Evolutionary conservation across 2,113 vertebrate species (phyloP), one percentile per base, ranked within the genome.

Genomic region (Glareola pratincola): DNA sequence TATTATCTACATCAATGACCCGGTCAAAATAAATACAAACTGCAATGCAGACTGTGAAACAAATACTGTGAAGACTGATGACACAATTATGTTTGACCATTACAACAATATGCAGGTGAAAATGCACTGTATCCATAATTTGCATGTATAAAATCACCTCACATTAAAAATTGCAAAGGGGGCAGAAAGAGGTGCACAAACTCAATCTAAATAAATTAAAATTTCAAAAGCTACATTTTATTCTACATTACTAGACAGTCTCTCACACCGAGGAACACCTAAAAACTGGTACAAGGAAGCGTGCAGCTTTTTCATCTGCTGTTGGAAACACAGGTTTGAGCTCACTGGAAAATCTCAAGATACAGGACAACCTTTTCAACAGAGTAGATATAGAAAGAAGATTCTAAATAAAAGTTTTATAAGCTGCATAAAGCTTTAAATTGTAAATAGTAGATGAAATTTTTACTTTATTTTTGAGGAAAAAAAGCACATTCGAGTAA

Each of bases 71-170:
- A 71, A 24, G 71, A 43, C 32, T n/a, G 4, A 54, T 27, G 6
- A 47, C 26, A 50, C 27, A 20, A 7, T 13, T 53, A 20, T 19
- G 19, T 30, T 68, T 0, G 1, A 37, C 21, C 21, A 8, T 21
- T 50, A n/a, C 24, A 47, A 41, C 17, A 18, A 11, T 4, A 50
- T 4, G 29, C 23, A 83, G 29, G 8, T 68, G 24, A n/a, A 62
- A 50, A n/a, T 9, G 22, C 4, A 45, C 13, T 3, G 0, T 21
- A 85, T 2, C 8, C 15, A 9, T 21, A 26, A 37, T 19, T 22
- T 23, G 6, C 20, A 9, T 0, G 6, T 32, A 22, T 30, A 53
- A 59, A 57, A 34, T 32, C 10, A 47, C 26, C 16, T 43, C 19
- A 53, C 9, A 12, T 59, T 18, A 80, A 71, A 64, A 80, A 59